Base-by-base conservation (phyloP, 2,888 invertebrate genomes). In the Meteorus colon region DNA sequence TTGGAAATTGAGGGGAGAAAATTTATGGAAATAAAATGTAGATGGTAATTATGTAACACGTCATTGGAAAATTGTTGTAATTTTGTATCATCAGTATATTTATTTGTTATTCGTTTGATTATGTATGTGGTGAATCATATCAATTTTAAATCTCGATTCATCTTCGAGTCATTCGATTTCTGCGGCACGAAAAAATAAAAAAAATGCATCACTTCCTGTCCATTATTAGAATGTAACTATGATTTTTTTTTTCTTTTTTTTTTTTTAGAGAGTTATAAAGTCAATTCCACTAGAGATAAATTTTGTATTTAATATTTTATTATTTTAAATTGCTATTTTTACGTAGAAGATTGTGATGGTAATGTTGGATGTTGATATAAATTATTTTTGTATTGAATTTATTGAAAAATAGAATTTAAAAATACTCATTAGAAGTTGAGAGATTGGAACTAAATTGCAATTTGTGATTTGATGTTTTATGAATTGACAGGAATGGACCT, bases 201-300 rank as follows among this genome's bases (percentile, higher is more conserved):
- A n/a, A n/a, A 78, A 79, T 80, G 74, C 48, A 74, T 77, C 67
- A 78, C 77, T 80, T 78, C 76, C 77, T 73, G 78, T 76, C 67
- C 73, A 63, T 74, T n/a, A 73, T 73, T 73, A 73, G 31, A 73
- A 34, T 60, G 71, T n/a, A 71, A 62, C 45, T 29, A 12, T 8
- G 16, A 63, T 65, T 16, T 31, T 41, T 12, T 34, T 34, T 5
- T 71, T 29, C 34, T 45, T n/a, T 24, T 24, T 24, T 27, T 31
- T 48, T 14, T 4, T 10, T 19, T 19, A 27, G 2, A 27, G 59
- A 59, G 19, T 59, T 19, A 29, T 1, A 12, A 31, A 62, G 37
- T 48, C 59, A 45, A 12, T 41, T 41, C 4, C 3, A 41, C 12
- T 4, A 41, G 12, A 2, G 12, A 10, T 6, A 34, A 34, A 1